Evolutionary conservation across 2,888 invertebrate species (phyloP), one percentile per base, ranked within the genome.

Genomic region (Lathronympha strigana): DNA sequence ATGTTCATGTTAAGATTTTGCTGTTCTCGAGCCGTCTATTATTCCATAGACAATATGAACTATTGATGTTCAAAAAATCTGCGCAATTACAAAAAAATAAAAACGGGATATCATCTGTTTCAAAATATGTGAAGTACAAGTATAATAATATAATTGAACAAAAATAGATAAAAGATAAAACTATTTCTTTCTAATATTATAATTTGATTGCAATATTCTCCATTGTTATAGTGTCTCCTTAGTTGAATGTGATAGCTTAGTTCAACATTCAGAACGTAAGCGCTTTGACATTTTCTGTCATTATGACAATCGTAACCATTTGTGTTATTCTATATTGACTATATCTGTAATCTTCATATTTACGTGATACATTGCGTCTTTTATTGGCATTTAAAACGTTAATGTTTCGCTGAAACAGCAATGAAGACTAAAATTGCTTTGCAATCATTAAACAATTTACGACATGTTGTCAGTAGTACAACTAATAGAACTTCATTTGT

Each of bases 401-500:
- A 1, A 9, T 3, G 11, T 15, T 1, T 1, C 9, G 11, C n/a
- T 15, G 11, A 38, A 21, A 17, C 38, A 47, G 53, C 47, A 54
- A 54, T 54, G 61, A 5, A 61, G 4, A 19, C 19, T n/a, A 17
- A 31, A 54, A 13, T 19, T 19, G 17, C 6, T 2, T 11, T 13
- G 36, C 23, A 38, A 40, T 9, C 38, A 36, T 28, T 17, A 40
- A n/a, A 61, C 31, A 66, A 1, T 31, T 17, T 31, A 25, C 38
- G 13, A 38, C 13, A 28, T 17, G 25, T 36, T 25, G 31, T 25
- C 13, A 19, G 31, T 60, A 54, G 53, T 54, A 53, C 38, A 17
- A 11, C 47, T n/a, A 51, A 36, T 51, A 53, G 47, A 17, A 11
- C 47, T 25, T 47, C 28, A 66, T 61, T 66, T 66, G 66, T 66